These are phyloP conservation scores for Burhinus bistriatus DNA, from an alignment of 2,113 vertebrate species.

Conservation along the genomic window DNA sequence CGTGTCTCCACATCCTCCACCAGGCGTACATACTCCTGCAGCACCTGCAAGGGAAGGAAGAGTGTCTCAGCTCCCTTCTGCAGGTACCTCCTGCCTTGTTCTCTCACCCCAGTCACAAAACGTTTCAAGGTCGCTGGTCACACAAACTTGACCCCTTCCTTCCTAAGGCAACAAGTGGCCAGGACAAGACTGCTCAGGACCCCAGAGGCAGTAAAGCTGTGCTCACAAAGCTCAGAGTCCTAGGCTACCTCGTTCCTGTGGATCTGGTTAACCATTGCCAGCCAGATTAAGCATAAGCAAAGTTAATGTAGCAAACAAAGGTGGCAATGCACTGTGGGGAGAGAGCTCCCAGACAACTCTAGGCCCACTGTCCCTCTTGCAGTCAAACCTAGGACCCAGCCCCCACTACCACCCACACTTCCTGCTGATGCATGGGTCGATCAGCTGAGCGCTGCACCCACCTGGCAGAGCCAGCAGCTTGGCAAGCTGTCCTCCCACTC, in stretches of 20 bases:
- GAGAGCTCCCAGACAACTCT: background rate
- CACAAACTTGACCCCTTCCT: background rate
- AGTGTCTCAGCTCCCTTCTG: background rate
- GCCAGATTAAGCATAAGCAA: background rate
- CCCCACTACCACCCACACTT: background rate
- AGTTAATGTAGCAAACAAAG: background rate
- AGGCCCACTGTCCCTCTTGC: background rate
- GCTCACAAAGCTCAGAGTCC: background rate
- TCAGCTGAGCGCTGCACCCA: background rate
- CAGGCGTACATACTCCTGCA: constrained; percentile 88
- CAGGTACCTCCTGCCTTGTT: background rate
- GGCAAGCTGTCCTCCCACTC: background rate
- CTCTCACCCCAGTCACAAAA: background rate
- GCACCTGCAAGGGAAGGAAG: constrained; percentile 73
- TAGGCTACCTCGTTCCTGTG: fast-evolving
- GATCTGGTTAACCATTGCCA: background rate
- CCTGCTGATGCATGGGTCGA: fast-evolving
- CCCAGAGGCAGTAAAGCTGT: background rate
- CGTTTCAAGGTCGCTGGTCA: background rate
- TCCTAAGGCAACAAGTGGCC: background rate
- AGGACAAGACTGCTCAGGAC: background rate
- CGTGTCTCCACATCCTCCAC: constrained; percentile 87
- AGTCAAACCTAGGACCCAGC: background rate
- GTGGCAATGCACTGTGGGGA: background rate
- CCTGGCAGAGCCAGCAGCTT: background rate